Conservation (phyloP, 2,888 invertebrate genomes). For the Fissipunctia ypsillon region DNA sequence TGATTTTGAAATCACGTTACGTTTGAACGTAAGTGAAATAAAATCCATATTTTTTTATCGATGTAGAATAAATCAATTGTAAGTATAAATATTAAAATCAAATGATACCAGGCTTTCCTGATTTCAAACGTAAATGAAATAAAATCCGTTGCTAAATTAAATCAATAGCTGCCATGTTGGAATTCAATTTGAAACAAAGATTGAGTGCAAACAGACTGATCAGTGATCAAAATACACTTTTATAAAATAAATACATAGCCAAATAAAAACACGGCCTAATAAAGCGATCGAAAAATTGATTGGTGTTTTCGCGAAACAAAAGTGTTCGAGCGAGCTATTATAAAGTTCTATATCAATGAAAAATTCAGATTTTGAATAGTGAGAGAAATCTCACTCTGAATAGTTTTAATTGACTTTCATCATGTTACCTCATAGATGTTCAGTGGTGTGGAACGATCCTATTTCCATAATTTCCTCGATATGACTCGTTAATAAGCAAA, state of each 20-base stretch:
- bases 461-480: slow-evolving; percentile 27
- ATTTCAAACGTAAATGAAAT: slow-evolving; percentile 54
- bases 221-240: slow-evolving; percentile 52
- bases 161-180: slow-evolving; percentile 49
- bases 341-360: slow-evolving; percentile 6
- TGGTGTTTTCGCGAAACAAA: slow-evolving; percentile 36
- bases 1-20: too few relatives aligned
- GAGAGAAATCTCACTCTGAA: neutral
- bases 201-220: slow-evolving; percentile 62
- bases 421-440: neutral
- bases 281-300: slow-evolving; percentile 44
- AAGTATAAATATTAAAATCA: slow-evolving; percentile 35
- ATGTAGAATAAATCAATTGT: slow-evolving; percentile 16
- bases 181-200: slow-evolving; percentile 64
- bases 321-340: slow-evolving; percentile 13
- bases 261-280: slow-evolving; percentile 41
- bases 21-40: too few relatives aligned
- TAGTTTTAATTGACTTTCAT: neutral
- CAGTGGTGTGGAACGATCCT: neutral
- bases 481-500: slow-evolving; percentile 38
- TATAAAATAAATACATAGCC: slow-evolving; percentile 45
- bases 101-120: slow-evolving; percentile 20
- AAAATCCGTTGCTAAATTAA: slow-evolving; percentile 59
- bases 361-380: neutral
- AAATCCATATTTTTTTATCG: neutral